These are phyloP conservation scores for Carcina quercana DNA, from an alignment of 2,888 invertebrate genomes.

Conservation along the genomic window DNA sequence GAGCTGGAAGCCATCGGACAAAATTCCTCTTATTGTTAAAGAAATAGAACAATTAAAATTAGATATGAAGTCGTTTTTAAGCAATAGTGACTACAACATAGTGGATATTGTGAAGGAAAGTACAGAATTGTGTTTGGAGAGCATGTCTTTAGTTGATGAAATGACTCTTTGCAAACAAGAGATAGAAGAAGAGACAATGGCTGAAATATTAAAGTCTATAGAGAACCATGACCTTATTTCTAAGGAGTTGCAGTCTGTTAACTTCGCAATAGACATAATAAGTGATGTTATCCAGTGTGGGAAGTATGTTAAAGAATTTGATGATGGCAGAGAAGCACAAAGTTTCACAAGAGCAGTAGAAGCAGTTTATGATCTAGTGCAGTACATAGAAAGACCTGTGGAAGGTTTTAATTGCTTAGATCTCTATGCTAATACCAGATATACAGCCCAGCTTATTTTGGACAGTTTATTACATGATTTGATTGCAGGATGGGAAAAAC, in stretches of 20 bases:
- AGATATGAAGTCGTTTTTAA: constrained; percentile 75
- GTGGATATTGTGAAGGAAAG: constrained; percentile 70
- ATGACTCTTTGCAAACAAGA: constrained; percentile 70
- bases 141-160: constrained; percentile 62
- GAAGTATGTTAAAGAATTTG: constrained; percentile 46
- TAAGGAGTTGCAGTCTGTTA: constrained; percentile 69
- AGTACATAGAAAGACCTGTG: constrained; percentile 53
- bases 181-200: constrained; percentile 77
- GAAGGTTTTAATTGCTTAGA: constrained; percentile 68
- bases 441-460: constrained; percentile 55
- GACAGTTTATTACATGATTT: constrained; percentile 61
- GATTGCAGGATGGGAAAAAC: constrained; percentile 59
- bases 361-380: constrained; percentile 60
- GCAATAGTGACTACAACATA: constrained; percentile 76
- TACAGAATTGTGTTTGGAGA: constrained; percentile 39
- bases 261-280: constrained; percentile 68
- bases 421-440: constrained; percentile 61
- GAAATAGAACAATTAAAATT: constrained; percentile 74
- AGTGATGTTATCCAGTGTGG: constrained; percentile 47
- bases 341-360: constrained; percentile 61
- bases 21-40: constrained; percentile 72
- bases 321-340: constrained; percentile 41
- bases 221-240: constrained; percentile 75
- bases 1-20: constrained; percentile 60
- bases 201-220: constrained; percentile 75